phyloP scores from a whole-genome alignment of 2,888 invertebrate genomes.

The Mamestra brassicae region DNA sequence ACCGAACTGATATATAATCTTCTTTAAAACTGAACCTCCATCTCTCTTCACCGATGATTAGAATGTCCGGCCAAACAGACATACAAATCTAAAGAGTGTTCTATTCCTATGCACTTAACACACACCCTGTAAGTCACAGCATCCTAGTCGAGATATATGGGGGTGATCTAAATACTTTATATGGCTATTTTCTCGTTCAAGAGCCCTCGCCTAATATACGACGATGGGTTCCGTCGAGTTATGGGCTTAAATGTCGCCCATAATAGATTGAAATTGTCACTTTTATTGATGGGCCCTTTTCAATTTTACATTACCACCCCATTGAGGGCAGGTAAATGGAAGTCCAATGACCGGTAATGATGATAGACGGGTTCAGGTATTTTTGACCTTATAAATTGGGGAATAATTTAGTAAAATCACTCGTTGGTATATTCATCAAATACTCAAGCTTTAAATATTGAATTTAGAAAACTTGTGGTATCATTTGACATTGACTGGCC shows the following conservation, averaged over 20 bases:
- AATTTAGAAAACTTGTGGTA: background rate
- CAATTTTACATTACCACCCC: conserved; percentile 66
- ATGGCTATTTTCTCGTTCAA: conserved; percentile 69
- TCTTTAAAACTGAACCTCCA: no score
- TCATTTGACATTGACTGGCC: no score
- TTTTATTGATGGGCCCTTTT: conserved; percentile 71
- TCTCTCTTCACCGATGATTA: no score
- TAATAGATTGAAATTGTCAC: conserved; percentile 70
- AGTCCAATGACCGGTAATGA: conserved; percentile 43
- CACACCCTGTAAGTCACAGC: conserved; percentile 55
- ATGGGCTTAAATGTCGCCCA: conserved; percentile 63
- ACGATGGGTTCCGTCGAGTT: conserved; percentile 64
- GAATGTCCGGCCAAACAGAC: no score
- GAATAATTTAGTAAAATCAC: conserved; percentile 5
- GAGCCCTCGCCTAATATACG: conserved; percentile 53
- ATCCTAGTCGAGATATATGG: conserved; percentile 71
- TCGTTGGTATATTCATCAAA: background rate
- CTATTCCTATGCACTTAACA: conserved; percentile 22
- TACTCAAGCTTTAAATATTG: background rate
- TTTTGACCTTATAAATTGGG: conserved; percentile 19
- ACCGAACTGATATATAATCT: no score
- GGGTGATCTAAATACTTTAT: conserved; percentile 77
- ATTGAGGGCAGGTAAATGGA: conserved; percentile 52
- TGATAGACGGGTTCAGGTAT: conserved; percentile 34
- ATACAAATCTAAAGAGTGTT: background rate